Evolutionary conservation across 92 coral and sea anemone genomes (phyloP).

Genomic region (Scolanthus callimorphus): DNA sequence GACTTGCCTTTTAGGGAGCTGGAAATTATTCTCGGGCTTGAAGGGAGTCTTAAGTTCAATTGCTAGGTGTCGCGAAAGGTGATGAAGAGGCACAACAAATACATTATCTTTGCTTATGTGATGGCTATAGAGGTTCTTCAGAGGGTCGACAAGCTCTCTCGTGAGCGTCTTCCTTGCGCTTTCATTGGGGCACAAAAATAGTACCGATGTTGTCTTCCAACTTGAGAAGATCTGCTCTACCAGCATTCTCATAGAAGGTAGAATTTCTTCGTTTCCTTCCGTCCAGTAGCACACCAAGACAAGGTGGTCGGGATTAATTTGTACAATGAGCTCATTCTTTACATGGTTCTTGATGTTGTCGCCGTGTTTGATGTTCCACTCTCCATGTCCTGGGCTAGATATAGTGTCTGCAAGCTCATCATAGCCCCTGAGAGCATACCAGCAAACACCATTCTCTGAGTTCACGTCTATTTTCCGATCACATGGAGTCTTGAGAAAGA

Average conservation of each 20-base stretch:
- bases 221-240: constrained; percentile 20
- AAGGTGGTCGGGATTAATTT: constrained; percentile 5
- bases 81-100: constrained; percentile 45
- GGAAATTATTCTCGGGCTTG: constrained; percentile 25
- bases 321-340: constrained; percentile 3
- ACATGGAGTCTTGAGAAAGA: constrained; percentile 1
- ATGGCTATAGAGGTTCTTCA: constrained; percentile 19
- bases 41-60: constrained; percentile 31
- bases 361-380: constrained; percentile 10
- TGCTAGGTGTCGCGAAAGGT: constrained; percentile 27
- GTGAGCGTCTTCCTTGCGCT: constrained; percentile 2
- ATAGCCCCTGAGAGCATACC: constrained; percentile 9
- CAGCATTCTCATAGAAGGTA: constrained; percentile 28
- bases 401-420: constrained; percentile 3
- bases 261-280: constrained; percentile 32
- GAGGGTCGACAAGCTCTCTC: constrained; percentile 5
- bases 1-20: neutral
- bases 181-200: constrained; percentile 31
- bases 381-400: neutral
- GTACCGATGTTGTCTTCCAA: constrained; percentile 26
- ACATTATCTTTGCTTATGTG: constrained; percentile 25
- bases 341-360: neutral
- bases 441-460: constrained; percentile 4
- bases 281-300: constrained; percentile 1
- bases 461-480: constrained; percentile 3